phyloP scores from a whole-genome alignment of 2,797 vertebrate species.

The Taenioides sp. region DNA sequence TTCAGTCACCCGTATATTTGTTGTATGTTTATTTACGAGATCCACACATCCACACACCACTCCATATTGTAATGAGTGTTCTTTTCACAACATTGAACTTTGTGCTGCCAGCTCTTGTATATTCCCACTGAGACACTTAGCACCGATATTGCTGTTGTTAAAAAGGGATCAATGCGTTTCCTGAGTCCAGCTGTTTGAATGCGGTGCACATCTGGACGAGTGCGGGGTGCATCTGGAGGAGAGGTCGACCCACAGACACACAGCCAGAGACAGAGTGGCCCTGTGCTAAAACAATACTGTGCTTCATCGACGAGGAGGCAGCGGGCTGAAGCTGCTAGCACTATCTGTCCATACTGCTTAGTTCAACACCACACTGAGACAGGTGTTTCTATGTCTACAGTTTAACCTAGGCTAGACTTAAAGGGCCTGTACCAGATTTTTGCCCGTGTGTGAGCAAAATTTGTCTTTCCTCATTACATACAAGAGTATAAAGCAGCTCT shows the following conservation, averaged over 20 bases:
- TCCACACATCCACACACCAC: not conserved
- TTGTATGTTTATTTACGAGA: not conserved
- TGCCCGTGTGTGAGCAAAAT: too few relatives aligned
- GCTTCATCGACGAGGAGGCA: slow-evolving; percentile 28
- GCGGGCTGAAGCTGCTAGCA: slow-evolving; percentile 27
- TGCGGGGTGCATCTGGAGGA: slow-evolving; percentile 61
- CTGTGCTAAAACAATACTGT: slow-evolving; percentile 57
- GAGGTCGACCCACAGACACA: slow-evolving; percentile 58
- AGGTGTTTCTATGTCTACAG: not conserved
- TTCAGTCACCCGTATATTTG: not conserved
- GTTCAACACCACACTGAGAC: slow-evolving; percentile 4
- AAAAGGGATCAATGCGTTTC: slow-evolving; percentile 65
- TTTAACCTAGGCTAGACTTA: not conserved
- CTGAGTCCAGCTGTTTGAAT: slow-evolving; percentile 51
- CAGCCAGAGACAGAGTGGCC: slow-evolving; percentile 49
- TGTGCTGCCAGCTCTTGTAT: slow-evolving; percentile 24
- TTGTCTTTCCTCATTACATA: too few relatives aligned
- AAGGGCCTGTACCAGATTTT: too few relatives aligned
- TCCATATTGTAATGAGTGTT: slow-evolving; percentile 6
- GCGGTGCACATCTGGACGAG: slow-evolving; percentile 48
- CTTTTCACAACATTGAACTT: slow-evolving; percentile 30
- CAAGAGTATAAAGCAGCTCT: too few relatives aligned
- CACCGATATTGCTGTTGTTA: slow-evolving; percentile 41
- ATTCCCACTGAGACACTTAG: slow-evolving; percentile 23
- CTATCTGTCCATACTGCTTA: slow-evolving; percentile 15